Percentiles rank a stretch among this genome's conserved stretches.
phyloP scores from a whole-genome alignment of 2,888 invertebrate genomes.

The Spatulosminthurus flaviceps region DNA sequence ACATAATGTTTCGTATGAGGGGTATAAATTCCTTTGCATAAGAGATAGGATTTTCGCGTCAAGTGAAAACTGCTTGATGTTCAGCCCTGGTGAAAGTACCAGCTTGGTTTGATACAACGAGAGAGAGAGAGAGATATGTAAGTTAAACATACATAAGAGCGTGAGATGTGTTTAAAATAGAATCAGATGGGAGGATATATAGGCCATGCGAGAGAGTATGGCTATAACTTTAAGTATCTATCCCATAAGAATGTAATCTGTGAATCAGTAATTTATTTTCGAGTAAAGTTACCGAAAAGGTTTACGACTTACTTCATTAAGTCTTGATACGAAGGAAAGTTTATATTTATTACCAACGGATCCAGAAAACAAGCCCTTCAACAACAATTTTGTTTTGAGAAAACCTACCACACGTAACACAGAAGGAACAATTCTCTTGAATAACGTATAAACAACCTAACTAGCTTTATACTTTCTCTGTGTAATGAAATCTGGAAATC shows the following conservation, averaged over 20 bases:
- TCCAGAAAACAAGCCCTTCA: conserved; percentile 34
- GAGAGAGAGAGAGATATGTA: no score
- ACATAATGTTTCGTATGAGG: no score
- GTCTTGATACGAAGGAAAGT: conserved; percentile 41
- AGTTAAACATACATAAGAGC: no score
- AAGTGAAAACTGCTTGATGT: no score
- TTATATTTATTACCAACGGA: conserved; percentile 40
- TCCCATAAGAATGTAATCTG: conserved; percentile 35
- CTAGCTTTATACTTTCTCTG: conserved; percentile 13
- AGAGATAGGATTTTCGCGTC: no score
- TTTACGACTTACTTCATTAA: conserved; percentile 48
- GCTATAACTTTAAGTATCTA: conserved; percentile 29
- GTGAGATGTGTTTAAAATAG: neutral
- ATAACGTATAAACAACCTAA: conserved; percentile 18
- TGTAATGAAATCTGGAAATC: conserved; percentile 26
- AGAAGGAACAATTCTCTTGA: neutral
- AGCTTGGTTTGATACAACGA: no score
- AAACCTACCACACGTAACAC: conserved; percentile 18
- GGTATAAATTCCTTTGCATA: no score
- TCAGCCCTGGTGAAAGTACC: no score
- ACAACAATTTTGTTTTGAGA: conserved; percentile 28
- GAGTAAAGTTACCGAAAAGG: conserved; percentile 31
- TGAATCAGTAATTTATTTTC: conserved; percentile 46
- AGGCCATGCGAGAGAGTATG: neutral
- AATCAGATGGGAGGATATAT: neutral